phyloP scores from a whole-genome alignment of 1,140 invertebrate species.

The Homalodisca vitripennis region DNA sequence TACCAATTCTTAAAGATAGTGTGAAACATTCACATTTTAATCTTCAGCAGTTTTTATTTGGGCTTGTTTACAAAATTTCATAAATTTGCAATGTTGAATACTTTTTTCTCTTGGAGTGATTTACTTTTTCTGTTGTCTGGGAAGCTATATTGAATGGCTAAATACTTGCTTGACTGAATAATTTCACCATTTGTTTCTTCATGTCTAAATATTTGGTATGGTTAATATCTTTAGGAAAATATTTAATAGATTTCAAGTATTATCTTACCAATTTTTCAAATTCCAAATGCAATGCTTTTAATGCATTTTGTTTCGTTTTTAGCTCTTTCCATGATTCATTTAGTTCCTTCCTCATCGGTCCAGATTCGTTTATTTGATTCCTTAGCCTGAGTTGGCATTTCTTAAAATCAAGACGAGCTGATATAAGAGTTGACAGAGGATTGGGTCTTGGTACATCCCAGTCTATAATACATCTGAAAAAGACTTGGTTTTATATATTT shows the following conservation, averaged over 20 bases:
- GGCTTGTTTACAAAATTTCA: too few species aligned
- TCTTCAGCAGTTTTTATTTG: too few species aligned
- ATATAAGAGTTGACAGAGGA: slow-evolving; percentile 6
- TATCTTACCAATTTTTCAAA: slow-evolving; percentile 18
- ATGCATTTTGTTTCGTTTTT: background rate
- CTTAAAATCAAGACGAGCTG: slow-evolving; percentile 1
- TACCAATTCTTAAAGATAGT: too few species aligned
- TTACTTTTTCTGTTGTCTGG: background rate
- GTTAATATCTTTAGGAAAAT: background rate
- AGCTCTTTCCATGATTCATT: slow-evolving; percentile 13
- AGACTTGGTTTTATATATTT: too few species aligned
- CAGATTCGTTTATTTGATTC: slow-evolving; percentile 1
- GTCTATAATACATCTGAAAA: background rate
- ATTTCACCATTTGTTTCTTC: background rate
- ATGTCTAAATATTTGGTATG: background rate
- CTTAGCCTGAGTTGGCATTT: slow-evolving; percentile 4
- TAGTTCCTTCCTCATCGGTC: background rate
- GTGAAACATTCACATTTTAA: too few species aligned
- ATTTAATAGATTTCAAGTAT: background rate
- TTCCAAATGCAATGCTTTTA: slow-evolving; percentile 18
- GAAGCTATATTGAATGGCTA: background rate
- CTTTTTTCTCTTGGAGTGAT: background rate
- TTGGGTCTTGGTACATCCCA: slow-evolving; percentile 13
- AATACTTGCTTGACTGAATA: background rate
- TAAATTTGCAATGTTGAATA: background rate